Evolutionary conservation across 2,797 vertebrate species (phyloP).

Genomic region (Poecile montanus): DNA sequence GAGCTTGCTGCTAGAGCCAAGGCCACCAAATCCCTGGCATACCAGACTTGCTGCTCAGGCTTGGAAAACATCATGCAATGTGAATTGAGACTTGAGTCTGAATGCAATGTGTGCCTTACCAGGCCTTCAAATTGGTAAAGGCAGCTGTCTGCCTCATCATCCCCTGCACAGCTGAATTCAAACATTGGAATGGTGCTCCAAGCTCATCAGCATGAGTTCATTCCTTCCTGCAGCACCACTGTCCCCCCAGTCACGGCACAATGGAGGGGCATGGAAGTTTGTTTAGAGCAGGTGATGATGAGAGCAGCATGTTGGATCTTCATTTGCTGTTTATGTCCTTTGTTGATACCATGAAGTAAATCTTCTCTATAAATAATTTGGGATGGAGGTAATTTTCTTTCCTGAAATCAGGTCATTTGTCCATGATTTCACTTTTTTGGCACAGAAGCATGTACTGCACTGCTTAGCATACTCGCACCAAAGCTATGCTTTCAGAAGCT

Average conservation of each 20-base stretch:
- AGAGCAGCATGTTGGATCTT: neutral
- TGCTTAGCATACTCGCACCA: neutral
- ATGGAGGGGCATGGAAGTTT: neutral
- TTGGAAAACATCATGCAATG: neutral
- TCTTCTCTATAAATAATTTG: neutral
- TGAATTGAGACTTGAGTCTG: neutral
- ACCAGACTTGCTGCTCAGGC: neutral
- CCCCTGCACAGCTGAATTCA: neutral
- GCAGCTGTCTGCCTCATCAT: neutral
- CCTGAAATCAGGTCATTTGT: neutral
- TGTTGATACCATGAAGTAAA: neutral
- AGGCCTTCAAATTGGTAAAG: neutral
- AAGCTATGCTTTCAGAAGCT: neutral
- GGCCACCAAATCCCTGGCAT: neutral
- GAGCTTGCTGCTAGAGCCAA: neutral
- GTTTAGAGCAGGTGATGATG: neutral
- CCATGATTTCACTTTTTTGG: neutral
- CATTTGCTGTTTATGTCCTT: neutral
- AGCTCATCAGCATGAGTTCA: neutral
- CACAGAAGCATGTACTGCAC: neutral
- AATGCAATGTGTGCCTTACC: neutral
- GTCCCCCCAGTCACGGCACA: neutral
- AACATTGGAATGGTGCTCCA: neutral
- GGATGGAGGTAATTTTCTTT: neutral
- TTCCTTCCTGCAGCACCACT: neutral